phyloP scores from a whole-genome alignment of 2,888 invertebrate genomes.

The Clistopyga incitator region DNA sequence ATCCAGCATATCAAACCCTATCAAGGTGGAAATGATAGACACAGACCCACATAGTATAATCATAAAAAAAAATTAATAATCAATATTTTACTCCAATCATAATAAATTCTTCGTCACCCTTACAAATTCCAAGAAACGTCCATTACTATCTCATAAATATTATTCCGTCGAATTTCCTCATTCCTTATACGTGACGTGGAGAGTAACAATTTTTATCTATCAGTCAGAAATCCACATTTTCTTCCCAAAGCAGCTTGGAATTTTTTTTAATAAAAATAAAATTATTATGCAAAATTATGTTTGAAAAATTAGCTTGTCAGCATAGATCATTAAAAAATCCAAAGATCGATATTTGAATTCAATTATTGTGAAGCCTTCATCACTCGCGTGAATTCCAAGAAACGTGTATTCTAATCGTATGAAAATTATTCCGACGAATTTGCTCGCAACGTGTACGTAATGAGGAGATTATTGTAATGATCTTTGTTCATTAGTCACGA shows the following conservation, averaged over 20 bases:
- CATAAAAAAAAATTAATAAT: background rate
- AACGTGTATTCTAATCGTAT: background rate
- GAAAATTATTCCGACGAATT: background rate
- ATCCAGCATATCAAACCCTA: constrained; percentile 33
- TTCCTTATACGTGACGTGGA: background rate
- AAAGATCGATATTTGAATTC: background rate
- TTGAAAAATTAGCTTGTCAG: background rate
- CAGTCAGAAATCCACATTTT: too few species aligned
- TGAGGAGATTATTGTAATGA: background rate
- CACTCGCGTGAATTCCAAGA: background rate
- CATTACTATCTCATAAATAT: background rate
- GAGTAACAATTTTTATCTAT: too few species aligned
- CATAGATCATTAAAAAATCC: background rate
- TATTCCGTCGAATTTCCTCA: background rate
- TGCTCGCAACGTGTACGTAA: background rate
- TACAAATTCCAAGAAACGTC: background rate
- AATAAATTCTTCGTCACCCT: background rate
- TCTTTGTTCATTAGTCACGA: background rate
- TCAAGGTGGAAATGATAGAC: constrained; percentile 9
- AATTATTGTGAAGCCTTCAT: background rate
- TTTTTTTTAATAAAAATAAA: background rate
- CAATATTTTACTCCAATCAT: background rate
- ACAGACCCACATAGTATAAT: constrained; percentile 24
- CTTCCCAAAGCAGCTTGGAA: too few species aligned
- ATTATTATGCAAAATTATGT: background rate